Conservation (phyloP, 2,888 invertebrate genomes). For the Notodonta ziczac region DNA sequence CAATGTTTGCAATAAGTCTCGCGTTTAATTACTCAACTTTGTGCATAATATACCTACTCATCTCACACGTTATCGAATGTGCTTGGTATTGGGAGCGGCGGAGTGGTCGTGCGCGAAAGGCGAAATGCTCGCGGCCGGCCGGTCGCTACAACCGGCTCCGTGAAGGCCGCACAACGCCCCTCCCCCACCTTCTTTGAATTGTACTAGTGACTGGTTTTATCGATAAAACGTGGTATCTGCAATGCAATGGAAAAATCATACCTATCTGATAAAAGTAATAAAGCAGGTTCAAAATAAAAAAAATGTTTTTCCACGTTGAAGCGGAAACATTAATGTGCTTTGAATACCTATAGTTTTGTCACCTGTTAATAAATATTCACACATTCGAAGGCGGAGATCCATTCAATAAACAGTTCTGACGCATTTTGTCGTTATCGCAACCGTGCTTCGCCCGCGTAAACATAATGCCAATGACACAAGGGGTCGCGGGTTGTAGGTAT, state of each 20-base stretch:
- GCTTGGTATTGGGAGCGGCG: conserved; percentile 65
- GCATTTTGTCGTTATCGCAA: conserved; percentile 63
- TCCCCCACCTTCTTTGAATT: conserved; percentile 55
- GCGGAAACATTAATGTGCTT: too few relatives aligned
- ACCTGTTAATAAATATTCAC: conserved; percentile 12
- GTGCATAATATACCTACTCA: conserved; percentile 38
- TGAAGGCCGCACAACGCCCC: conserved; percentile 77
- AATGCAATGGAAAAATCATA: conserved; percentile 24
- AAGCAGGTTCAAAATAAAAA: too few relatives aligned
- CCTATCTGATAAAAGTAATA: too few relatives aligned
- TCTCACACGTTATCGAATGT: conserved; percentile 41
- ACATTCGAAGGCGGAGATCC: conserved; percentile 34
- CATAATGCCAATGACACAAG: conserved; percentile 80
- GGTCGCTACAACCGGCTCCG: conserved; percentile 79
- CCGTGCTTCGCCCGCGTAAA: conserved; percentile 71
- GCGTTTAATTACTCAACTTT: conserved; percentile 37
- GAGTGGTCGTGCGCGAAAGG: conserved; percentile 78
- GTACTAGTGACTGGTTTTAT: conserved; percentile 64
- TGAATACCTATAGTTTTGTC: conserved; percentile 4
- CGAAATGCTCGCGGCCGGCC: conserved; percentile 76
- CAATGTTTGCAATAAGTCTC: conserved; percentile 27
- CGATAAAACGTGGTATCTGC: conserved; percentile 55
- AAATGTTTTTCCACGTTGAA: too few relatives aligned
- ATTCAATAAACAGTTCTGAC: conserved; percentile 53
- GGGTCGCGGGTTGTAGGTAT: conserved; percentile 61